Evolutionary conservation across 2,113 vertebrate genomes (phyloP).

Genomic region (Psophia crepitans): DNA sequence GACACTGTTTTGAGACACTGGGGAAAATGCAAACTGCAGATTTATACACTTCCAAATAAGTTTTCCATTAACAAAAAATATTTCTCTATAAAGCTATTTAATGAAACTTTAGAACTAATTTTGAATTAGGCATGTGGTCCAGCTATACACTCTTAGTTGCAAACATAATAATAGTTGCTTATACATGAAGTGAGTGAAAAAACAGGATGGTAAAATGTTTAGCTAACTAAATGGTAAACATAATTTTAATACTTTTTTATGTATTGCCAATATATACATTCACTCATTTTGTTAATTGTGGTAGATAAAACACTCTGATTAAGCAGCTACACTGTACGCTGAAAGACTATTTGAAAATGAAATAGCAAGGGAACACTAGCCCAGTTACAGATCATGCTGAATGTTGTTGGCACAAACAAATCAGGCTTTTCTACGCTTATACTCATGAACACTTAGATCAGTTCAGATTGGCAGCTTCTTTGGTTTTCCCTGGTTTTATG

Average conservation of each 20-base stretch:
- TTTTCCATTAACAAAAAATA: conserved; percentile 69
- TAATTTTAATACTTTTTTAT: conserved; percentile 60
- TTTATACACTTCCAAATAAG: conserved; percentile 63
- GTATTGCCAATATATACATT: conserved; percentile 68
- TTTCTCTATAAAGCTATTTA: conserved; percentile 65
- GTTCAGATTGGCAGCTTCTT: conserved; percentile 77
- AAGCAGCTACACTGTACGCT: conserved; percentile 63
- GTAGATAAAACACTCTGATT: conserved; percentile 73
- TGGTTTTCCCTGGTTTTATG: conserved; percentile 75
- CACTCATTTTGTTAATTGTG: conserved; percentile 71
- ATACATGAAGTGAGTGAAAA: conserved; percentile 60
- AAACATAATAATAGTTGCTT: conserved; percentile 72
- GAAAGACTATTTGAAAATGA: conserved; percentile 69
- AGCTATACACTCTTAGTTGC: conserved; percentile 56
- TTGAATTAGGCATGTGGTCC: conserved; percentile 61
- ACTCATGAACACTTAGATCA: conserved; percentile 67
- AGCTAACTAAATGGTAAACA: conserved; percentile 64
- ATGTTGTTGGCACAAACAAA: conserved; percentile 78
- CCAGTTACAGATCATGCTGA: conserved; percentile 73
- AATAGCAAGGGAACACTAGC: conserved; percentile 71
- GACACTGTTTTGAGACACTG: conserved; percentile 70
- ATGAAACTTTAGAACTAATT: conserved; percentile 69
- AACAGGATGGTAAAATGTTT: conserved; percentile 72
- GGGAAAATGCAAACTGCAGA: conserved; percentile 64
- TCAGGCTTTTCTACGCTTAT: conserved; percentile 64